phyloP scores from a whole-genome alignment of 2,888 invertebrate species.

The Podabrus alpinus region DNA sequence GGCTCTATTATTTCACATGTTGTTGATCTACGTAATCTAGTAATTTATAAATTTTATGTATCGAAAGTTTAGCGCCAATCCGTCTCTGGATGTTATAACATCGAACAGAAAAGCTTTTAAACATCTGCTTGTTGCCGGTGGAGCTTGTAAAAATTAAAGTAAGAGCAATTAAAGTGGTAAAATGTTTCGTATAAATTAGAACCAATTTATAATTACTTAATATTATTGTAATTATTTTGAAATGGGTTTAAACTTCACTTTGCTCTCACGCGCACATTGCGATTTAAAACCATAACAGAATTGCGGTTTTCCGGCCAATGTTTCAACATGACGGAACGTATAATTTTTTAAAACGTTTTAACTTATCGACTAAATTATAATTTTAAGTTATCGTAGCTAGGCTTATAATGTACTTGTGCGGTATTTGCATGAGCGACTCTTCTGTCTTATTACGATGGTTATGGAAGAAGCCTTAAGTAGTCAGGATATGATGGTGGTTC shows the following conservation, averaged over 20 bases:
- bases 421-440: background rate
- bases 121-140: background rate
- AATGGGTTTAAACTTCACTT: background rate
- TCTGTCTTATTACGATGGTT: background rate
- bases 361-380: background rate
- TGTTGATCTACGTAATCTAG: no score
- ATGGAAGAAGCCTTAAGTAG: background rate
- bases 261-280: background rate
- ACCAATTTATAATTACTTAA: background rate
- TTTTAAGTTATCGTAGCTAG: background rate
- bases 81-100: no score
- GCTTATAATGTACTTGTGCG: background rate
- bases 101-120: background rate
- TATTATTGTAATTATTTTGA: background rate
- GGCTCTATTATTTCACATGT: no score
- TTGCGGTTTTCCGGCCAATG: background rate
- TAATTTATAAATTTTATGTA: no score
- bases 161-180: background rate
- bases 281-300: background rate
- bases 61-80: no score
- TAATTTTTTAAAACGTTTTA: background rate
- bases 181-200: background rate
- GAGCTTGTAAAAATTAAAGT: background rate
- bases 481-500: background rate
- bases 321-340: background rate